Percentiles rank a stretch among this genome's conserved stretches.
Evolutionary conservation across 2,797 vertebrate genomes (phyloP).

Genomic region (Acrocephalus scirpaceus): DNA sequence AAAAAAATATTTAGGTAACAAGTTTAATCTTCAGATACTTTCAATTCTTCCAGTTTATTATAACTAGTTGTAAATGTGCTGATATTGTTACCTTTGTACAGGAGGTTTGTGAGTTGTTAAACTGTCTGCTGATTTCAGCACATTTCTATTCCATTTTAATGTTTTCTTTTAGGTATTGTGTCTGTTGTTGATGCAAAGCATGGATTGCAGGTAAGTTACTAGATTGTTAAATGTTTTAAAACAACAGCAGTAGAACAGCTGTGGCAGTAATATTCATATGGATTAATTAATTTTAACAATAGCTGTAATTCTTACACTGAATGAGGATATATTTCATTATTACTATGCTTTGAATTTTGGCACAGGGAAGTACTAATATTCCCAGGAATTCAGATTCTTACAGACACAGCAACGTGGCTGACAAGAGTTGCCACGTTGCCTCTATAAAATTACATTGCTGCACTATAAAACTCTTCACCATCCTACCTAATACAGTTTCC

Average conservation of each 20-base stretch:
- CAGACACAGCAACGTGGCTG: not conserved
- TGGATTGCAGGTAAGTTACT: slow-evolving; percentile 85
- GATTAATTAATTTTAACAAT: not conserved
- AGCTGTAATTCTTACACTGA: not conserved
- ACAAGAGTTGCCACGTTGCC: not conserved
- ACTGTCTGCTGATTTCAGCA: not conserved
- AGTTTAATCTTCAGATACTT: not conserved
- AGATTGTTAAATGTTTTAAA: not conserved
- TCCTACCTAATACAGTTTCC: too few species aligned
- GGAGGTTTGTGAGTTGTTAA: not conserved
- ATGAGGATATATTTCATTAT: not conserved
- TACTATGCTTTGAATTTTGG: not conserved
- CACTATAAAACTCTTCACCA: too few species aligned
- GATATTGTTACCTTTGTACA: not conserved
- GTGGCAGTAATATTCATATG: not conserved
- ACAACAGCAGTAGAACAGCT: not conserved
- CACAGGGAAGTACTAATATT: not conserved
- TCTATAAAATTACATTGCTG: too few species aligned
- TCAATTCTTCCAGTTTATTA: not conserved
- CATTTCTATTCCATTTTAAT: not conserved
- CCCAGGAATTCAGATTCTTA: not conserved
- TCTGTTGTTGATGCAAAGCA: slow-evolving; percentile 95
- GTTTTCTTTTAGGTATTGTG: slow-evolving; percentile 85
- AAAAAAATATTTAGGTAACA: not conserved
- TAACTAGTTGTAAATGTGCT: not conserved